Percentiles rank a stretch among this genome's conserved stretches.
These are phyloP conservation scores for Drosophila parvula DNA, from an alignment of 1,140 invertebrate genomes.

Conservation along the genomic window DNA sequence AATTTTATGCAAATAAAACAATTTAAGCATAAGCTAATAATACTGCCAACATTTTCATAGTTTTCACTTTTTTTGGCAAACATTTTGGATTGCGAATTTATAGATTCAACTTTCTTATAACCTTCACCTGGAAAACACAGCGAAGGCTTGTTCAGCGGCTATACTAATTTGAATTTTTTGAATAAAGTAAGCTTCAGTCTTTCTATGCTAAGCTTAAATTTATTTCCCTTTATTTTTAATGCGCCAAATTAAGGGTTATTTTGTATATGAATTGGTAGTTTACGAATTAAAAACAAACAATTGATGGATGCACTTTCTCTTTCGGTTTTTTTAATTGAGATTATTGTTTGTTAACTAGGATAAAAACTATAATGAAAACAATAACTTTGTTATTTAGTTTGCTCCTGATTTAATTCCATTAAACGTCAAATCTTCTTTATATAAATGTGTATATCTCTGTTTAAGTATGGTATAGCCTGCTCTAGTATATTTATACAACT, in stretches of 20 bases:
- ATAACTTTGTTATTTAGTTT: too few relatives aligned
- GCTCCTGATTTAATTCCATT: too few relatives aligned
- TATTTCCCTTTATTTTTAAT: neutral
- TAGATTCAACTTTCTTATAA: conserved; percentile 8
- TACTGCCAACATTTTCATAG: conserved; percentile 1
- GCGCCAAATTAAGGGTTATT: neutral
- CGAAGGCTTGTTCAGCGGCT: neutral
- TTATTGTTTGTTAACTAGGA: neutral
- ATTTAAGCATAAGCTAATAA: conserved; percentile 2
- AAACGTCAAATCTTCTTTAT: too few relatives aligned
- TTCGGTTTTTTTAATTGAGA: neutral
- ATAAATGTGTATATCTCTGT: too few relatives aligned
- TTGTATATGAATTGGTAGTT: neutral
- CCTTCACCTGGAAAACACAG: conserved; percentile 2
- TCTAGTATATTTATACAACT: too few relatives aligned
- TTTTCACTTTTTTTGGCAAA: conserved; percentile 18
- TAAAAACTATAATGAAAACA: too few relatives aligned
- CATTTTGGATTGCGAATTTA: conserved; percentile 5
- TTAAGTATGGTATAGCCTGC: too few relatives aligned
- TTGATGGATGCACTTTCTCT: neutral
- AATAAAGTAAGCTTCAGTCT: neutral
- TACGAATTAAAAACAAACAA: neutral
- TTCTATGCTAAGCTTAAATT: neutral
- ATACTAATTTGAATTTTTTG: neutral
- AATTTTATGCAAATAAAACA: conserved; percentile 4